phyloP scores from a whole-genome alignment of 2,888 invertebrate genomes.

The Thymelicus sylvestris region DNA sequence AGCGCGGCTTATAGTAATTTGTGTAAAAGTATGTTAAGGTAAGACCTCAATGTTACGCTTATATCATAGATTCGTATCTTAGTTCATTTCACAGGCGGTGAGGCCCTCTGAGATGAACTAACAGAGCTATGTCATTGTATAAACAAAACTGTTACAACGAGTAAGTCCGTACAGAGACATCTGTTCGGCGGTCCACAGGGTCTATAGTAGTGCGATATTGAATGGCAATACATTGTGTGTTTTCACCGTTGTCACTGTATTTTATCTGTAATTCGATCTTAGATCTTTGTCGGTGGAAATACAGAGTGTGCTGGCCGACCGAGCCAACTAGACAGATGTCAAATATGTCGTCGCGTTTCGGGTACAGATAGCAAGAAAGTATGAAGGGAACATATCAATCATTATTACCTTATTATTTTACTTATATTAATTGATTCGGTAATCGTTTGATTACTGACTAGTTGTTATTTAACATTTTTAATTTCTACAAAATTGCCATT shows the following conservation, averaged over 20 bases:
- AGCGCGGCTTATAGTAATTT: conserved; percentile 32
- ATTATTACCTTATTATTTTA: no score
- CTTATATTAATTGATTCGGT: no score
- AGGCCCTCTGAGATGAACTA: conserved; percentile 41
- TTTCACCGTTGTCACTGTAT: conserved; percentile 2
- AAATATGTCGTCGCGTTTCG: neutral
- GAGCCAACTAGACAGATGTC: neutral
- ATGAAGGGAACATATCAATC: no score
- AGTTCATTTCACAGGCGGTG: conserved; percentile 44
- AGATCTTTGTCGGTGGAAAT: conserved; percentile 19
- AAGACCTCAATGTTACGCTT: conserved; percentile 60
- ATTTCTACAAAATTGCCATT: no score
- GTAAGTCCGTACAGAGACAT: conserved; percentile 65
- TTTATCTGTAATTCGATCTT: conserved; percentile 33
- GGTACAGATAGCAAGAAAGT: no score
- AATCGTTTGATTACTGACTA: no score
- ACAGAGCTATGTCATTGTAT: conserved; percentile 47
- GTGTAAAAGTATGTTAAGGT: conserved; percentile 41
- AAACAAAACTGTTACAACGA: conserved; percentile 62
- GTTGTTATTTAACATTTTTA: no score
- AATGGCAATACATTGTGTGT: conserved; percentile 31
- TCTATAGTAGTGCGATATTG: conserved; percentile 62
- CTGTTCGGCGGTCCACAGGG: conserved; percentile 74
- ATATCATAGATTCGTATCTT: conserved; percentile 53
- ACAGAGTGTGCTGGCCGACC: neutral